A percentile compares a stretch with the other conserved stretches of the same genome.
Conservation (phyloP, 2,113 vertebrate species). For the Phalacrocorax carbo region DNA sequence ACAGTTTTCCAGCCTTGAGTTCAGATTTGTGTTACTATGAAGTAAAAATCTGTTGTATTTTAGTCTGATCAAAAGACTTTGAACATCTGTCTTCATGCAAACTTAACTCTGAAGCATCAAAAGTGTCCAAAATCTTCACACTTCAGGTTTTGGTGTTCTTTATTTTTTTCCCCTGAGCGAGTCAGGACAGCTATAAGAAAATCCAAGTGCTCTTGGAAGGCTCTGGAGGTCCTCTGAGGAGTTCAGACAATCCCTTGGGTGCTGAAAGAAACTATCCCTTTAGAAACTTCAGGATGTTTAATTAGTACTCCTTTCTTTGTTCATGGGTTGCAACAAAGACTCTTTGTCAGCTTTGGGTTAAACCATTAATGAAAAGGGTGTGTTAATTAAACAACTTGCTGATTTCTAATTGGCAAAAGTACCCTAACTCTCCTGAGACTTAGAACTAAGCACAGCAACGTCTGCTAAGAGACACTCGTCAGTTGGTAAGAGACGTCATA, state of each 20-base stretch:
- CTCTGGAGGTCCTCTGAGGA: not conserved
- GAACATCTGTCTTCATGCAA: not conserved
- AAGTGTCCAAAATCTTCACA: not conserved
- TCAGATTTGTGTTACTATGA: not conserved
- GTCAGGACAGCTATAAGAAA: not conserved
- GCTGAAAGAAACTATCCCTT: slow-evolving; percentile 35
- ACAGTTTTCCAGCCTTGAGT: not conserved
- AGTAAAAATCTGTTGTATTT: not conserved
- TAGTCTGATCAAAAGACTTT: not conserved
- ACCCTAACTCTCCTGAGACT: slow-evolving; percentile 44
- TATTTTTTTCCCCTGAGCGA: not conserved
- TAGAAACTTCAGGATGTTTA: slow-evolving; percentile 49
- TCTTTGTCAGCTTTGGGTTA: slow-evolving; percentile 33
- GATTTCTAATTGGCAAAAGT: slow-evolving; percentile 70
- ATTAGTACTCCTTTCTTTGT: slow-evolving; percentile 51
- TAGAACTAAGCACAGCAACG: slow-evolving; percentile 30
- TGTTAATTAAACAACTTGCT: slow-evolving; percentile 65
- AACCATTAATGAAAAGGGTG: slow-evolving; percentile 41
- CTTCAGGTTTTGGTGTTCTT: fast-evolving
- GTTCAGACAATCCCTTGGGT: not conserved
- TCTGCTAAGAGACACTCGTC: slow-evolving; percentile 34
- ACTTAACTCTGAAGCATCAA: not conserved
- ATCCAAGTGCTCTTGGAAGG: not conserved
- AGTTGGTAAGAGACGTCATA: slow-evolving; percentile 54
- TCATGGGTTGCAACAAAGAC: slow-evolving; percentile 1